Percentiles rank a stretch among this genome's conserved stretches.
Evolutionary conservation across 2,888 invertebrate species (phyloP).

Genomic region (Fragum sueziense): DNA sequence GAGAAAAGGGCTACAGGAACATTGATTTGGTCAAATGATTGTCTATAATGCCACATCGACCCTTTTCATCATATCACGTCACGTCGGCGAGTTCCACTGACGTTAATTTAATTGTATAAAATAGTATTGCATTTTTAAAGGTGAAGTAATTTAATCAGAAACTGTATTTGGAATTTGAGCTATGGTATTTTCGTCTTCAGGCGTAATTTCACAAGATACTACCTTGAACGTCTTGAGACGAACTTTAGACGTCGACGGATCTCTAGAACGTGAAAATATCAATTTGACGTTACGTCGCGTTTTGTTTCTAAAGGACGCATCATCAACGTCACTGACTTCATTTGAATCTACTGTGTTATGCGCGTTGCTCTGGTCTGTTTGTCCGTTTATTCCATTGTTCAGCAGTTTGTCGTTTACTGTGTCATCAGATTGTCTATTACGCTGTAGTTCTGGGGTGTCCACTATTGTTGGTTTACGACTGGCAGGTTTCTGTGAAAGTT

Average conservation of each 20-base stretch:
- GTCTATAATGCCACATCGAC: no score
- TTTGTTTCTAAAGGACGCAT: background rate
- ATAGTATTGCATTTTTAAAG: no score
- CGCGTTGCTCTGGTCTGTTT: background rate
- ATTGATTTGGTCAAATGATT: no score
- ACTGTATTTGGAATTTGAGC: background rate
- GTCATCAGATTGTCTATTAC: background rate
- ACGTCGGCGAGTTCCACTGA: no score
- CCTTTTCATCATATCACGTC: no score
- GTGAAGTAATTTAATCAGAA: no score
- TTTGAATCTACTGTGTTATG: background rate
- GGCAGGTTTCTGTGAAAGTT: background rate
- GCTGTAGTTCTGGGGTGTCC: slow-evolving; percentile 1
- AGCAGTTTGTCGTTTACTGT: background rate
- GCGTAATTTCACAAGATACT: background rate
- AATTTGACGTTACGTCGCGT: slow-evolving; percentile 13
- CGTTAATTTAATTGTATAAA: no score
- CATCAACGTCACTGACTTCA: background rate
- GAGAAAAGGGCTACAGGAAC: no score
- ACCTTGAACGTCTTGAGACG: slow-evolving; percentile 2
- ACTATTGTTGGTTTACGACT: background rate
- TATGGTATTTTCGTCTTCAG: background rate
- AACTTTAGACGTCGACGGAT: slow-evolving; percentile 1
- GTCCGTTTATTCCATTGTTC: background rate
- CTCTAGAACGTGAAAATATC: slow-evolving; percentile 18